Base-by-base conservation (phyloP, 1,140 invertebrate genomes). In the Papilio polytes region DNA sequence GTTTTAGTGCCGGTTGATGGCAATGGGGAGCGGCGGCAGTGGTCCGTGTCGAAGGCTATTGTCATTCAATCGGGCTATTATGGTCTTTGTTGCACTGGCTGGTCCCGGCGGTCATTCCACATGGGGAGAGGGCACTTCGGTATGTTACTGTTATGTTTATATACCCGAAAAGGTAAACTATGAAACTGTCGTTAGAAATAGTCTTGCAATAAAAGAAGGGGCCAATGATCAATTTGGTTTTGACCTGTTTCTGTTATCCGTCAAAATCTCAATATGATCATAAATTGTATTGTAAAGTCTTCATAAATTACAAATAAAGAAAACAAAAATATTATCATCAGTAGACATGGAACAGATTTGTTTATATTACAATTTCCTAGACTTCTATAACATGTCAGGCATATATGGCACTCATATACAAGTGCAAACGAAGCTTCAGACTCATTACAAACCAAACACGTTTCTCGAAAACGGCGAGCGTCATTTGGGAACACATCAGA, bases 21-120 rank as follows among this genome's bases (percentile, higher is more conserved):
- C 15, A 63, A 59, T 78, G 59, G 83, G 80, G 82, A 85, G 83
- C 81, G 81, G 66, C 80, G 83, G 82, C 89, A 86, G 83, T 88
- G 88, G 88, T 89, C 87, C 90, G 85, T 87, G 84, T 80, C 86
- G 76, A 46, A 84, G 82, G 83, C 86, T 87, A 92, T 93, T 93
- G 91, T 93, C 87, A 93, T 92, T 90, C 90, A 92, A 93, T 92
- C 90, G 87, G 79, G 82, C 82, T 85, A 90, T 92, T 90, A 87
- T 90, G 84, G 85, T 82, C 85, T 91, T 90, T 90, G 88, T 88
- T 81, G 87, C 84, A 84, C 88, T 74, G 84, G 74, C 78, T 78
- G 80, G 83, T 81, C 81, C 80, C 70, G 44, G 78, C 76, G 83
- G 70, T 80, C 86, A 85, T 84, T 86, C 83, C 81, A 82, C 84